These are phyloP conservation scores for Brachionus asplanchnoidis DNA, from an alignment of 1,140 invertebrate genomes.

Conservation along the genomic window DNA sequence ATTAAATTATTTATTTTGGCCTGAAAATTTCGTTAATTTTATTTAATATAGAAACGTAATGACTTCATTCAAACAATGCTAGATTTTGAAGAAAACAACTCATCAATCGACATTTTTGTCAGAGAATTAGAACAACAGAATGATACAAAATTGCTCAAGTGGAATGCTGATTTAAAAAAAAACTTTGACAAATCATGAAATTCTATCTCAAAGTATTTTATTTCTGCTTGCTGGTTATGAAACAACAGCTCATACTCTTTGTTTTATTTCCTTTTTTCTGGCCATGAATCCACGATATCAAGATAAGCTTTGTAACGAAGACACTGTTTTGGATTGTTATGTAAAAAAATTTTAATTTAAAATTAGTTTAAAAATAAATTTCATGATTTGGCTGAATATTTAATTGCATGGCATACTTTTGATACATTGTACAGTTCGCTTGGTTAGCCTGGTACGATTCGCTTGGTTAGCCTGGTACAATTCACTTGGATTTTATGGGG, in stretches of 20 bases:
- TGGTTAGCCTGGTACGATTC: too few species aligned
- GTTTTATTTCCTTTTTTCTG: slow-evolving; percentile 61
- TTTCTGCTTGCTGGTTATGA: too few species aligned
- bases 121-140: not conserved
- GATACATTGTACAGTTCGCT: too few species aligned
- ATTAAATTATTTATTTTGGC: not conserved
- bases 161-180: too few species aligned
- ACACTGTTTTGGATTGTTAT: slow-evolving; percentile 53
- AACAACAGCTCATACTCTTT: too few species aligned
- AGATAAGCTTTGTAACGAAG: slow-evolving; percentile 60
- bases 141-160: not conserved
- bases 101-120: not conserved
- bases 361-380: slow-evolving; percentile 52
- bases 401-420: too few species aligned
- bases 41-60: not conserved
- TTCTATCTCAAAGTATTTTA: too few species aligned
- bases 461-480: too few species aligned
- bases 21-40: not conserved
- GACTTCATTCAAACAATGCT: slow-evolving; percentile 7
- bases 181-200: too few species aligned
- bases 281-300: slow-evolving; percentile 62
- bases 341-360: not conserved
- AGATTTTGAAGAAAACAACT: not conserved
- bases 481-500: too few species aligned
- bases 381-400: too few species aligned